Conservation (phyloP, 1,140 invertebrate species). For the Pseudomyrmex gracilis region DNA sequence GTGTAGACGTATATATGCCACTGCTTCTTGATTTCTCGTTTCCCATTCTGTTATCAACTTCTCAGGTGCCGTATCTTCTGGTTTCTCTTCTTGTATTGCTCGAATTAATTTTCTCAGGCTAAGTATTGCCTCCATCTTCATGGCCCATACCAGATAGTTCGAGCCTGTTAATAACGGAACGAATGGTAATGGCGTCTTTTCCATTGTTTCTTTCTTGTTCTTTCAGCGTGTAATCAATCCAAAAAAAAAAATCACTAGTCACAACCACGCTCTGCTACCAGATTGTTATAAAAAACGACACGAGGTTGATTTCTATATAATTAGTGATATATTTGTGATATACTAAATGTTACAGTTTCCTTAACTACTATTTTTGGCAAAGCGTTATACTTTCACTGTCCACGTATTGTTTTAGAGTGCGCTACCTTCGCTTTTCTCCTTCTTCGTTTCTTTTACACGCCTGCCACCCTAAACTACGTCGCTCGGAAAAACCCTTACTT, state of each 20-base stretch:
- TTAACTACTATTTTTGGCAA: too few species aligned
- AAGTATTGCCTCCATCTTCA: constrained; percentile 10
- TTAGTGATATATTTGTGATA: too few species aligned
- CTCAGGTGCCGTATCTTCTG: neutral
- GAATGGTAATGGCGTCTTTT: neutral
- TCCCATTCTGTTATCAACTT: constrained; percentile 3
- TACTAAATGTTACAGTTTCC: too few species aligned
- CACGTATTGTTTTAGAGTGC: too few species aligned
- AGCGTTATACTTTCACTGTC: too few species aligned
- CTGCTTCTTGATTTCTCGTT: constrained; percentile 20
- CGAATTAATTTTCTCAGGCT: neutral
- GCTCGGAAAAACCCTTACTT: too few species aligned
- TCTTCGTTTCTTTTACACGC: too few species aligned
- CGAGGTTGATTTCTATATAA: too few species aligned
- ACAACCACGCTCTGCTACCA: constrained; percentile 2
- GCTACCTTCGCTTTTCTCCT: too few species aligned
- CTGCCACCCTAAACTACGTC: too few species aligned
- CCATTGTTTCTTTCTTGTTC: neutral
- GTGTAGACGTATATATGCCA: constrained; percentile 20
- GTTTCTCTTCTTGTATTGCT: neutral
- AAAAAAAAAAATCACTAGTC: neutral
- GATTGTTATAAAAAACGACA: neutral
- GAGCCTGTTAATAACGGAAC: constrained; percentile 1
- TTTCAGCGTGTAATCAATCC: neutral
- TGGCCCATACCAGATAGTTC: neutral